Base-by-base conservation (phyloP, 2,113 vertebrate species). In the Ariopsis seemanni region DNA sequence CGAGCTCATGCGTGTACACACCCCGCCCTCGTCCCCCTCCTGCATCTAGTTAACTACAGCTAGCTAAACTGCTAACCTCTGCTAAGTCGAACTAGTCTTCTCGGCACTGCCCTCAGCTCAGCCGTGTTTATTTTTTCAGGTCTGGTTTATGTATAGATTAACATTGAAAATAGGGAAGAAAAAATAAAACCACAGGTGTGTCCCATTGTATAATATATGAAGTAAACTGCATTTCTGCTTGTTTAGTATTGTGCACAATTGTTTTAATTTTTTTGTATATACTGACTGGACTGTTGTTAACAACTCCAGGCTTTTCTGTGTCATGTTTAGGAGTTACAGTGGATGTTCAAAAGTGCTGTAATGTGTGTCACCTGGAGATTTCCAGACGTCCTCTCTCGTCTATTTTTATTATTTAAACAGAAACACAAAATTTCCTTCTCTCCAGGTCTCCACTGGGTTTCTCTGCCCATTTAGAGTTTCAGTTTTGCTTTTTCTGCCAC, bases 261-360 rank as follows among this genome's bases (percentile, higher is more conserved):
- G 87, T 87, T 89, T 80, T 22, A 12, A 55, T 58, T 94, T 89
- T 93, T 94, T 93, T 97, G 96, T 97, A 97, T 93, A 96, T 96
- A 95, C 91, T 92, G 91, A 95, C 93, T 88, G 93, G 91, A 95
- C 93, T 88, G 93, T 95, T 93, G 94, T 91, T 92, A 92, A 93
- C 92, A 91, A 91, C 92, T 91, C 53, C 94, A 91, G 65, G 86
- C 85, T 90, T 91, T 93, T 92, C 92, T 92, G 94, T 88, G 93
- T 94, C 94, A 93, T 67, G 78, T 91, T 94, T 94, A 94, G 94
- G 94, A 92, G 94, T 92, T 93, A 93, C 94, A 87, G 91, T 96
- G 95, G 96, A 91, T 94, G 96, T 96, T 96, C 95, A 95, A 95
- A 62, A 96, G 94, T 92, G 89, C 92, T 95, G 93, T 95, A 93